Conservation (phyloP, 2,113 vertebrate species). For the Aspidoscelis tigris region DNA sequence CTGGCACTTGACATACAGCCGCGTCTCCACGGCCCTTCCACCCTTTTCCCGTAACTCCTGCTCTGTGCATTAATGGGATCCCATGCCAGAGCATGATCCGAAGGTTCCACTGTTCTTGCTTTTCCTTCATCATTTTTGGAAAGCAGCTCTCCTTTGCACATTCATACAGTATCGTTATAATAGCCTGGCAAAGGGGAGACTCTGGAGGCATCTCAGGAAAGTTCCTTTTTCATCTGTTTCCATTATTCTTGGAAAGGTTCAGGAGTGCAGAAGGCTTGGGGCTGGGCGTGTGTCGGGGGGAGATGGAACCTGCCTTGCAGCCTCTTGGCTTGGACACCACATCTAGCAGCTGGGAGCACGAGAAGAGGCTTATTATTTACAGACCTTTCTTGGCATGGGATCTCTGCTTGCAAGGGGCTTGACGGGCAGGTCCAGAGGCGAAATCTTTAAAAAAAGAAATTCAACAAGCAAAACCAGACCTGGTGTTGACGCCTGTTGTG, state of each 20-base stretch:
- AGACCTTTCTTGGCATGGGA: not conserved
- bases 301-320: not conserved
- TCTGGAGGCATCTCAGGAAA: slow-evolving; percentile 62
- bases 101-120: not conserved
- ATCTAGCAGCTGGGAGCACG: slow-evolving; percentile 45
- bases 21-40: not conserved
- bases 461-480: not conserved
- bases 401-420: fast-evolving
- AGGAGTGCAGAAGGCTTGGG: slow-evolving; percentile 20
- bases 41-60: not conserved
- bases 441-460: slow-evolving; percentile 1
- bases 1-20: too few relatives aligned
- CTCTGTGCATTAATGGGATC: fast-evolving
- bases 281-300: fast-evolving
- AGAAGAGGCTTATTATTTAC: slow-evolving; percentile 7
- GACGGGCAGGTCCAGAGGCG: not conserved
- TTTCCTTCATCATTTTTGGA: not conserved
- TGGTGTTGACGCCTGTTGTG: not conserved
- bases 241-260: slow-evolving; percentile 68
- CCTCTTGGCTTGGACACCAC: slow-evolving; percentile 27
- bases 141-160: slow-evolving; percentile 36
- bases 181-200: slow-evolving; percentile 51
- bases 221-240: slow-evolving; percentile 63
- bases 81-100: slow-evolving; percentile 45
- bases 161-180: slow-evolving; percentile 49